phyloP scores from a whole-genome alignment of 2,888 invertebrate genomes.

The Crematogaster levior region DNA sequence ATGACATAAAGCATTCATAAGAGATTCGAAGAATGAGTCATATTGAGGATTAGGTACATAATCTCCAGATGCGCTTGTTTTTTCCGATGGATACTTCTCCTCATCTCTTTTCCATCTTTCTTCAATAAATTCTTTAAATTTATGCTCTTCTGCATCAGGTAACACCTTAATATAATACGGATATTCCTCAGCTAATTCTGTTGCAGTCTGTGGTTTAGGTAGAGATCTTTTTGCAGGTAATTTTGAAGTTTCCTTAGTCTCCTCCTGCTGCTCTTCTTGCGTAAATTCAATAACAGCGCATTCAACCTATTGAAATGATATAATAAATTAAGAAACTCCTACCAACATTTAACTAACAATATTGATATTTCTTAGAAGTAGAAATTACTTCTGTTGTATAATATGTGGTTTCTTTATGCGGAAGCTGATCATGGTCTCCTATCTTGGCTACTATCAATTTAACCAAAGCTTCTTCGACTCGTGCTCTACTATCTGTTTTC shows the following conservation, averaged over 20 bases:
- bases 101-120: slow-evolving; percentile 71
- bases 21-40: slow-evolving; percentile 79
- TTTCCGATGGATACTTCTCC: slow-evolving; percentile 6
- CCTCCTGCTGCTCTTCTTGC: slow-evolving; percentile 6
- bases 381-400: slow-evolving; percentile 78
- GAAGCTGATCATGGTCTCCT: slow-evolving; percentile 71
- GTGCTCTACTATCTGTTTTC: slow-evolving; percentile 85
- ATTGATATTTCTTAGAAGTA: slow-evolving; percentile 24
- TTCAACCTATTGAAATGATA: slow-evolving; percentile 72
- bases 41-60: background rate
- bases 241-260: background rate
- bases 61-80: slow-evolving; percentile 5
- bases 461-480: slow-evolving; percentile 82
- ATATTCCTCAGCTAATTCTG: slow-evolving; percentile 72
- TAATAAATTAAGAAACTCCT: slow-evolving; percentile 15
- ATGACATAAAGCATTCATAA: slow-evolving; percentile 90
- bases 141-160: slow-evolving; percentile 61
- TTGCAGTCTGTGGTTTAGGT: slow-evolving; percentile 62
- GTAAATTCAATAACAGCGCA: slow-evolving; percentile 74
- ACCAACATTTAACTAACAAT: background rate
- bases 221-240: slow-evolving; percentile 61
- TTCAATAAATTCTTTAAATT: slow-evolving; percentile 71
- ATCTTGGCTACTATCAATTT: slow-evolving; percentile 79
- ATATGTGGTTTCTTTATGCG: slow-evolving; percentile 65
- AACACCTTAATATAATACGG: slow-evolving; percentile 66